Evolutionary conservation across 2,113 vertebrate species (phyloP), one percentile per base, ranked within the genome.

Genomic region (Chlamydotis undulata): DNA sequence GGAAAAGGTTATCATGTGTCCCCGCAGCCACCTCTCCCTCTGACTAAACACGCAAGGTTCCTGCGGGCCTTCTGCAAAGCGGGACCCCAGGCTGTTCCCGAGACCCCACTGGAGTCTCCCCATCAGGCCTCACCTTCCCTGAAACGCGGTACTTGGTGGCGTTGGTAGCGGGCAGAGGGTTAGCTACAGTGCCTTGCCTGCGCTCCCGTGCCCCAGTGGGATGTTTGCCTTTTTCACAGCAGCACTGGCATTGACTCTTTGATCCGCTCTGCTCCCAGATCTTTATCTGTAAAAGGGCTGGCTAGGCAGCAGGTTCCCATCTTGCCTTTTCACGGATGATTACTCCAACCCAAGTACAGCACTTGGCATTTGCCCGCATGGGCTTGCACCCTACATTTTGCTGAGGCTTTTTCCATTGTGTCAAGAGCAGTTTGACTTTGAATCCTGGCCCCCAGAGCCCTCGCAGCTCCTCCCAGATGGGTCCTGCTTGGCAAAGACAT

Each of bases 381-480:
- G 37, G 19, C 35, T 22, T 15, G 25, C 23, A 43, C 23, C 35
- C 47, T 43, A 12, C 19, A 0, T 57, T n/a, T 78, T 63, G 23
- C 59, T 1, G 6, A 50, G 50, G 47, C 37, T 77, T 89, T 53
- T 70, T 55, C 60, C 64, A 50, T 87, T 91, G 80, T 41, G 60
- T 57, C n/a, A 37, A 67, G 69, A 71, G 63, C 53, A 9, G 69
- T 87, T 75, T 74, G 78, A 84, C 68, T 83, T 83, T 21, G 68
- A 47, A 68, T 81, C 15, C 64, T 6, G 45, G 59, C 41, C 57
- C 63, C 22, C 8, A 3, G 19, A 43, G 24, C 0, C 2, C 45
- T 79, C 1, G 1, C 0, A 0, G 43, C 57, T 87, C 73, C 60
- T 84, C 52, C n/a, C 25, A 33, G 24, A 9, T 0, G 1, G 60